These are phyloP conservation scores for Ivindomyrus marchei DNA, from an alignment of 2,113 vertebrate genomes.

Conservation along the genomic window DNA sequence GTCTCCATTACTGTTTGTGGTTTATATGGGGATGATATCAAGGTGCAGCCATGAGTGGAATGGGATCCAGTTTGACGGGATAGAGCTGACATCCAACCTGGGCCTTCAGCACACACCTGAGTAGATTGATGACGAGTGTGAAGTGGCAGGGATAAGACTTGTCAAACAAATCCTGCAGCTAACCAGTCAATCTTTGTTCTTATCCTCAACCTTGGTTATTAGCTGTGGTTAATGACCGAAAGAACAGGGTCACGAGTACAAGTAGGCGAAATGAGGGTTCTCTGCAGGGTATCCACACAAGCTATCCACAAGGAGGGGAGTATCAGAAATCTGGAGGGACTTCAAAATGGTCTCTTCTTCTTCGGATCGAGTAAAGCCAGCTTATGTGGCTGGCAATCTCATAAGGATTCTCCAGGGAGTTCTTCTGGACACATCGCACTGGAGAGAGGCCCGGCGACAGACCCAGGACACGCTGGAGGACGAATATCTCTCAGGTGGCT, in stretches of 20 bases:
- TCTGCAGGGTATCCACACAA: background rate
- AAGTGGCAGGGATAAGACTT: background rate
- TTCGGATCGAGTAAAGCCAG: background rate
- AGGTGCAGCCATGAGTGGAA: background rate
- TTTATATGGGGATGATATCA: background rate
- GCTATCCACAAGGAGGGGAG: background rate
- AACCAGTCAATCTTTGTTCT: background rate
- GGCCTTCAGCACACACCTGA: background rate
- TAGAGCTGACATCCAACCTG: background rate
- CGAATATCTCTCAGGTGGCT: background rate
- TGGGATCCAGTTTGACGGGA: background rate
- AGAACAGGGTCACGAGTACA: background rate
- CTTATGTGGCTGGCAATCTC: background rate
- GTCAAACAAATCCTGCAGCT: background rate
- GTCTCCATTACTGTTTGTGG: background rate
- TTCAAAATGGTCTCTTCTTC: background rate
- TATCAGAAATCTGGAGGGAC: background rate
- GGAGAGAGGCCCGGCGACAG: background rate
- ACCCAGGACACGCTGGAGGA: background rate
- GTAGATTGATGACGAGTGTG: background rate
- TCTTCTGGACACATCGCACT: background rate
- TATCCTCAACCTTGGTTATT: background rate
- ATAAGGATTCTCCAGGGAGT: background rate
- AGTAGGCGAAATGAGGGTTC: background rate
- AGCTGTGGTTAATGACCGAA: background rate